Base-by-base conservation (phyloP, 2,113 vertebrate genomes). In the Porphyrio hochstetteri region DNA sequence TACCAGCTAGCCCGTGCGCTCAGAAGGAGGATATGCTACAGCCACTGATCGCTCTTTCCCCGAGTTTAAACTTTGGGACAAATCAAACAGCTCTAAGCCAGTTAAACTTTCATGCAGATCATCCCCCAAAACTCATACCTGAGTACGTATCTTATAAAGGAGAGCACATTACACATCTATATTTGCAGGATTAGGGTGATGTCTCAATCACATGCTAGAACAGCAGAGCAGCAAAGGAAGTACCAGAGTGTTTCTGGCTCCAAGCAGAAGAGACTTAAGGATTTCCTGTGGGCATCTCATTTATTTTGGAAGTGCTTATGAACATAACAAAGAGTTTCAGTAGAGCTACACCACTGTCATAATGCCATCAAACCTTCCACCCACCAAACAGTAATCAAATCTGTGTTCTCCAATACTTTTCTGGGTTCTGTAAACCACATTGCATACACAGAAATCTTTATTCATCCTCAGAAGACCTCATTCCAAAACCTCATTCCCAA, bases 361-460 rank as follows among this genome's bases (percentile, higher is more conserved):
- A 67, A 57, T 11, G 1, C 28, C 80, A 86, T 19, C 31, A 86
- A 89, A 57, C 10, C 6, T 67, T 46, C 14, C n/a, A 60, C 42
- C 50, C 69, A 40, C 16, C 9, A 82, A 44, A 2, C 24, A 80
- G 52, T 23, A 44, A 75, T 28, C 16, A 94, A 78, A 28, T 42
- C n/a, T 36, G 46, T 12, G 46, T 44, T 55, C 56, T 57, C 18
- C 18, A 74, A 4, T 15, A 7, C 11, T 55, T 75, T 55, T 28
- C 3, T 1, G 6, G 5, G 1, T 4, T 36, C 23, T 55, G 28
- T 63, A 75, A 78, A 55, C 5, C 28, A 35, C 46, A 16, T 1
- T 28, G 33, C 7, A 65, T 21, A 28, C 6, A 27, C 5, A 53
- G 25, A 79, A 5, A 60, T 31, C 24, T 68, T 59, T 19, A 31